Base-by-base conservation (phyloP, 2,113 vertebrate genomes). In the Microtus montanus region DNA sequence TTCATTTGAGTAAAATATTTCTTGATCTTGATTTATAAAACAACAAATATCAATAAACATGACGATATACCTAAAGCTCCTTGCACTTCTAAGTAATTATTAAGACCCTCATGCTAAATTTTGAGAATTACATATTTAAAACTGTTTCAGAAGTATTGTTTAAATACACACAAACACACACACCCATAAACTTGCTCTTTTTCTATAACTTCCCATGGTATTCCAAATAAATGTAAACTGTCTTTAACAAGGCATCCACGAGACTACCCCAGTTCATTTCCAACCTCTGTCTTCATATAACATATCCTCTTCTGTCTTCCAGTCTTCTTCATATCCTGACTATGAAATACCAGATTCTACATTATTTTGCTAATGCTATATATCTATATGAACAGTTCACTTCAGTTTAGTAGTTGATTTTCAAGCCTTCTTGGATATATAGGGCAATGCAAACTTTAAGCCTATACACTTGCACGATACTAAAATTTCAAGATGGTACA, bases 301-400 rank as follows among this genome's bases (percentile, higher is more conserved):
- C 3, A 66, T 77, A 7, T 47, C 87, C 63, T 74, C 38, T 52
- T 64, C 44, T 95, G 63, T 5, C 54, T 82, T 91, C 91, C 33
- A 92, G 41, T 35, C 71, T 79, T 47, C 35, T 70, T 93, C 41
- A 91, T 52, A 80, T 77, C 14, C 17, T 85, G 5, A 30, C 77
- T 20, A 30, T 82, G 41, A 92, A 91, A 93, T 93, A 92, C 8
- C 33, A 41, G 85, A 49, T 68, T 52, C 9, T 5, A 63, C 86
- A 52, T 79, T 92, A 58, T 97, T 94, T 38, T 94, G 38, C 41
- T 33, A 54, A 68, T 15, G 64, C 47, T 87, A 68, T 30, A 33
- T 68, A 66, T 47, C 38, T 78, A 38, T 58, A 41, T 79, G 24
- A 38, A 91, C 7, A 75, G 35, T 24, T 78, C 13, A 3, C 22